Evolutionary conservation across 2,113 vertebrate species (phyloP).

Genomic region (Chiloscyllium plagiosum): DNA sequence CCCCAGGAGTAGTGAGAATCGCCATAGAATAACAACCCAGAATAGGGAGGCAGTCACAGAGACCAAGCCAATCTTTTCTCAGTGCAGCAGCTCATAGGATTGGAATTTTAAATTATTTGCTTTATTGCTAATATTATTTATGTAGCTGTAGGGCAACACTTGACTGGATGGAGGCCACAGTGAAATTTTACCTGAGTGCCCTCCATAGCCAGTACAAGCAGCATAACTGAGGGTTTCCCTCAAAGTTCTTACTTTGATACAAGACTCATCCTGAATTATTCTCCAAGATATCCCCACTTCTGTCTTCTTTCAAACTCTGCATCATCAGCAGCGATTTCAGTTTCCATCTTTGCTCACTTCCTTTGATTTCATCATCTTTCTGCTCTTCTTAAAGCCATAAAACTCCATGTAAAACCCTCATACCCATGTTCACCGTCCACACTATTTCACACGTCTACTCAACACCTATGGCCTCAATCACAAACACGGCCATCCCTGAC

Average conservation of each 20-base stretch:
- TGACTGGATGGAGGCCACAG: background rate
- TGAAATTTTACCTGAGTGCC: background rate
- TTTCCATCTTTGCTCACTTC: background rate
- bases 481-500: background rate
- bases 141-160: background rate
- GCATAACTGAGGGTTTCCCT: background rate
- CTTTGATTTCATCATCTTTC: background rate
- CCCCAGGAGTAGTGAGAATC: background rate
- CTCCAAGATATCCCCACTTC: background rate
- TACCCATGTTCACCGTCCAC: background rate
- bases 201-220: background rate
- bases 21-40: background rate
- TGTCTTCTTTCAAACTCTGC: background rate
- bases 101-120: slow-evolving; percentile 9
- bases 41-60: background rate
- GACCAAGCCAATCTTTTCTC: background rate
- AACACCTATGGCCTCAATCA: background rate
- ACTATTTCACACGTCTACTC: background rate
- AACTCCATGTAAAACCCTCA: background rate
- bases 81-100: background rate
- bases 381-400: background rate
- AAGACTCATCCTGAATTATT: background rate
- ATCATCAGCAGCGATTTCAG: background rate
- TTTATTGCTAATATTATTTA: background rate
- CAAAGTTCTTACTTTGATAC: background rate